Evolutionary conservation across 1,140 invertebrate genomes (phyloP).

Genomic region (Homalodisca vitripennis): DNA sequence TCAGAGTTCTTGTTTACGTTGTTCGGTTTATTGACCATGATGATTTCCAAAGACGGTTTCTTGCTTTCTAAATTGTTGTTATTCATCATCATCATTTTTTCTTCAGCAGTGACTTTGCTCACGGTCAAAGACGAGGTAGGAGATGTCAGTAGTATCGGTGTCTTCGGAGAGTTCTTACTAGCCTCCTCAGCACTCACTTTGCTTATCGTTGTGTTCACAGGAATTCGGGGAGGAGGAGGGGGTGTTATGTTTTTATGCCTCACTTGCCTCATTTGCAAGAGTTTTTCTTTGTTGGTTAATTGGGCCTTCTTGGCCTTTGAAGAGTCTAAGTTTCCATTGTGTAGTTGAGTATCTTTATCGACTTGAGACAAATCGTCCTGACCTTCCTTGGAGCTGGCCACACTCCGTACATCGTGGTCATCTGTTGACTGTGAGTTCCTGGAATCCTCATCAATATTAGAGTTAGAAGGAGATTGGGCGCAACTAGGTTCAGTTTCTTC

Average conservation of each 20-base stretch:
- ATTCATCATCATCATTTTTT: conserved; percentile 40
- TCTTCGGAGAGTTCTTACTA: background rate
- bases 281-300: conserved; percentile 37
- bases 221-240: background rate
- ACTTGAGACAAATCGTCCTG: background rate
- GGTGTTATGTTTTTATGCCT: conserved; percentile 36
- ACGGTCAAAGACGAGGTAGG: conserved; percentile 42
- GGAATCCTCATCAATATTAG: conserved; percentile 17
- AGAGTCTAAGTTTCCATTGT: background rate
- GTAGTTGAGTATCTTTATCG: background rate
- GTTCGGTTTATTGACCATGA: conserved; percentile 42
- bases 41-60: conserved; percentile 44
- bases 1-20: conserved; percentile 6
- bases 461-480: background rate
- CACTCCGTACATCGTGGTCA: conserved; percentile 11
- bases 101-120: conserved; percentile 43
- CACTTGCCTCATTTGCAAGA: conserved; percentile 40
- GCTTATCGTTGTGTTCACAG: background rate
- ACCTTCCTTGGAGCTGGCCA: conserved; percentile 14
- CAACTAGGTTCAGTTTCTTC: background rate
- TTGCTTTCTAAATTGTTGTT: conserved; percentile 35
- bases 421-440: conserved; percentile 15
- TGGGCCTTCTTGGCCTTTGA: conserved; percentile 11
- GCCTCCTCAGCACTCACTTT: conserved; percentile 1
- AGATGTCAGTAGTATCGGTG: background rate